These are phyloP conservation scores for Myocastor coypus DNA, from an alignment of 2,113 vertebrate species.

Conservation along the genomic window DNA sequence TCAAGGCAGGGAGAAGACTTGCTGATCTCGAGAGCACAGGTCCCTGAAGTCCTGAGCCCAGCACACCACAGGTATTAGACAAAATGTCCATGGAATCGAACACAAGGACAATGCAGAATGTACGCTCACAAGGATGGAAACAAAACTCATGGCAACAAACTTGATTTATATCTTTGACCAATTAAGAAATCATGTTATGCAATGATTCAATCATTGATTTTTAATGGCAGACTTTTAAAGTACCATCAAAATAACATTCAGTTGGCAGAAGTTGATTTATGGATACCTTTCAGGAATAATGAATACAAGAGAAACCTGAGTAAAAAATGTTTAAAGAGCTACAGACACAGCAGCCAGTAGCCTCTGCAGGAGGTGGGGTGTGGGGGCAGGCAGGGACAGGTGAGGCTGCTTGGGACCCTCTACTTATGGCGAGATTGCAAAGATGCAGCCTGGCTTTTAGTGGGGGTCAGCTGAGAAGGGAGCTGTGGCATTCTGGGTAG, in stretches of 20 bases:
- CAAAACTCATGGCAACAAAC: slow-evolving; percentile 4
- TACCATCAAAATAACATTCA: slow-evolving; percentile 54
- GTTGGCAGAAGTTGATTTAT: slow-evolving; percentile 30
- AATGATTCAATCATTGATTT: slow-evolving; percentile 60
- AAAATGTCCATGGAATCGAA: neutral
- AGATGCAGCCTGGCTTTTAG: neutral
- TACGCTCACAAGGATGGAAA: neutral
- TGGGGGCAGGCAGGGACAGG: neutral
- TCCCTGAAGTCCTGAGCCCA: neutral
- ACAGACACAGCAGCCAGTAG: neutral
- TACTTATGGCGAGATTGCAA: too few relatives aligned
- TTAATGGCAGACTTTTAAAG: slow-evolving; percentile 53
- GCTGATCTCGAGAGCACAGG: fast-evolving
- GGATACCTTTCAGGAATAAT: slow-evolving; percentile 71
- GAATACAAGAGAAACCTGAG: slow-evolving; percentile 76
- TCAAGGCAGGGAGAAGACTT: neutral
- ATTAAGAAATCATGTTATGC: neutral
- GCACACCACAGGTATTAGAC: neutral
- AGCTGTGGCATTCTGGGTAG: neutral
- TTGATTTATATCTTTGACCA: neutral
- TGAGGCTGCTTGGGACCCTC: neutral
- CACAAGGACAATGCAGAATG: neutral
- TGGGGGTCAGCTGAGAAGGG: neutral
- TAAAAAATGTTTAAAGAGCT: slow-evolving; percentile 61
- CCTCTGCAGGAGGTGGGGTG: neutral